These are phyloP conservation scores for Petrocephalus schoutedeni DNA, from an alignment of 2,797 vertebrate genomes.

Conservation along the genomic window DNA sequence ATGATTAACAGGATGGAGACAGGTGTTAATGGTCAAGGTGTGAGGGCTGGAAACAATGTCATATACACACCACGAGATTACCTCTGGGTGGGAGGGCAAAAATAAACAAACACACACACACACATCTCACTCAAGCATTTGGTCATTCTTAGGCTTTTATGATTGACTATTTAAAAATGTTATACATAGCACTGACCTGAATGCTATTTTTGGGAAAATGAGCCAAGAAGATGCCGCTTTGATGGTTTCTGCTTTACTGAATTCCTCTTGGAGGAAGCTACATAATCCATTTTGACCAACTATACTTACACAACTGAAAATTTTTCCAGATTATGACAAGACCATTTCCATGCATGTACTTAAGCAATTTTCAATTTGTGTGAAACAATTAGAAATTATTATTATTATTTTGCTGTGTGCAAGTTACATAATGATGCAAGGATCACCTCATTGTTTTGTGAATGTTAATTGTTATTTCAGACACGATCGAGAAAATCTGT, in stretches of 20 bases:
- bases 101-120: no score
- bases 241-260: not conserved
- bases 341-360: not conserved
- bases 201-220: not conserved
- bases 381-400: not conserved
- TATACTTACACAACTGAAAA: not conserved
- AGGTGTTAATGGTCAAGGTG: no score
- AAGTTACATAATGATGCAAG: not conserved
- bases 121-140: not conserved
- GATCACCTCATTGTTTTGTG: not conserved
- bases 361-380: not conserved
- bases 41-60: no score
- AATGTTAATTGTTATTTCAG: not conserved
- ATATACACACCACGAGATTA: not conserved
- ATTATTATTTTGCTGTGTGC: not conserved
- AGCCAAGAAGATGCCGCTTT: not conserved
- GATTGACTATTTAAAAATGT: not conserved
- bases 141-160: not conserved
- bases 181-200: not conserved
- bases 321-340: not conserved
- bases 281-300: not conserved
- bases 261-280: not conserved
- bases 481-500: not conserved
- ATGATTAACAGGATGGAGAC: no score
- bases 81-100: not conserved